These are phyloP conservation scores for Mormyrus hasselquistii DNA, from an alignment of 2,797 vertebrate genomes.

Conservation along the genomic window DNA sequence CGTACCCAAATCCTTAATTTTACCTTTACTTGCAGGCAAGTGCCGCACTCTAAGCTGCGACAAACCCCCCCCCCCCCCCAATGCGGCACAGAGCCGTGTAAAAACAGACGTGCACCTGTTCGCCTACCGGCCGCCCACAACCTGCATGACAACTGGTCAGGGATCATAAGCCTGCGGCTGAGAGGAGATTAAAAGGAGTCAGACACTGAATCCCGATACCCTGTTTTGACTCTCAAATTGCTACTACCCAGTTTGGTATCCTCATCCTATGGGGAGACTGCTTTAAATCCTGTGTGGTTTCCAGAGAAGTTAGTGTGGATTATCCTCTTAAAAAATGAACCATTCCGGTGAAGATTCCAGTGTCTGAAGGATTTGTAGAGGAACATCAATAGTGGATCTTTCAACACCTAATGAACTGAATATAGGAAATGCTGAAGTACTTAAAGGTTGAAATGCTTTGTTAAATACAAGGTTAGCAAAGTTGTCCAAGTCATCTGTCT, in stretches of 20 bases:
- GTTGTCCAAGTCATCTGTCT: not conserved
- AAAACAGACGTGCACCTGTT: slow-evolving; percentile 53
- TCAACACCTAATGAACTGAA: not conserved
- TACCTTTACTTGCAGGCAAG: not conserved
- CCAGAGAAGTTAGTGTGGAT: not conserved
- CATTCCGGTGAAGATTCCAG: not conserved
- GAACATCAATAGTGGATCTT: not conserved
- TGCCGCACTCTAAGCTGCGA: not conserved
- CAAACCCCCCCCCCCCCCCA: not conserved
- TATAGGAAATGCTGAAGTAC: not conserved
- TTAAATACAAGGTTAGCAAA: not conserved
- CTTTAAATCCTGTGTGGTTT: not conserved
- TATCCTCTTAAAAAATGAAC: not conserved
- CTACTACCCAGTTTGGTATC: slow-evolving; percentile 3
- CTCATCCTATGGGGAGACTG: slow-evolving; percentile 13
- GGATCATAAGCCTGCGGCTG: slow-evolving; percentile 24
- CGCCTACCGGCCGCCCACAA: slow-evolving; percentile 34
- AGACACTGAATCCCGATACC: slow-evolving; percentile 23
- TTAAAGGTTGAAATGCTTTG: not conserved
- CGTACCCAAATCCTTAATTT: not conserved
- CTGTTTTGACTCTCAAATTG: slow-evolving; percentile 23
- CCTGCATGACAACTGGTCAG: slow-evolving; percentile 44
- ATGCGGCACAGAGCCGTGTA: slow-evolving; percentile 20
- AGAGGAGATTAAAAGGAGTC: slow-evolving; percentile 29
- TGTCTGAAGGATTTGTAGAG: not conserved